Evolutionary conservation across 2,797 vertebrate species (phyloP).

Genomic region (Siniperca scherzeri): DNA sequence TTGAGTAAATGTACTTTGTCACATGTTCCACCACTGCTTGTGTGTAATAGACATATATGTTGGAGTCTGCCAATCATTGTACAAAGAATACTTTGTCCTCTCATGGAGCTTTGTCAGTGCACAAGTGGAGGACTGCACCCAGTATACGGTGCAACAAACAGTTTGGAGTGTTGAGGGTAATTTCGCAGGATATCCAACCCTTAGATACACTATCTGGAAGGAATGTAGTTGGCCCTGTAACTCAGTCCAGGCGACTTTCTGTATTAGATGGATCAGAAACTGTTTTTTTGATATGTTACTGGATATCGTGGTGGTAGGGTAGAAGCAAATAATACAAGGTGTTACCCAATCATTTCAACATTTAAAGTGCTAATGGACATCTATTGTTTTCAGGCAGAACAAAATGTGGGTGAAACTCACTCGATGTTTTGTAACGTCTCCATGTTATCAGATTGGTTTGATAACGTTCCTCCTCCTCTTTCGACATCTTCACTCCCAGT

Average conservation of each 20-base stretch:
- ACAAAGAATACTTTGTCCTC: neutral
- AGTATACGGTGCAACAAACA: neutral
- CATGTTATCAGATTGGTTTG: neutral
- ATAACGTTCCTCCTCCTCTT: neutral
- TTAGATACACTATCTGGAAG: accelerated
- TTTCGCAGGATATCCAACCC: neutral
- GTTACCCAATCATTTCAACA: neutral
- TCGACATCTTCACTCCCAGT: too few relatives aligned
- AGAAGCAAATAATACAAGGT: neutral
- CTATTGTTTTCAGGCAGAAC: neutral
- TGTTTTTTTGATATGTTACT: neutral
- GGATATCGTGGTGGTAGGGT: neutral
- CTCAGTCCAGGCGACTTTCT: neutral
- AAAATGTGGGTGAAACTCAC: neutral
- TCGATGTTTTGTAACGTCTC: neutral
- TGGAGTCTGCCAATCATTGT: neutral
- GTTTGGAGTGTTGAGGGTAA: neutral
- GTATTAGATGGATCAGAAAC: neutral
- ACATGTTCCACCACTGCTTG: neutral
- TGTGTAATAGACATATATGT: neutral
- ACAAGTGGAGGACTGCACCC: neutral
- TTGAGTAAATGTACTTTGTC: too few relatives aligned
- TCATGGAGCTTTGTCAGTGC: neutral
- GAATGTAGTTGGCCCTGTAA: neutral
- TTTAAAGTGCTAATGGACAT: neutral